phyloP scores from a whole-genome alignment of 2,113 vertebrate species.

The Ophiodon elongatus region DNA sequence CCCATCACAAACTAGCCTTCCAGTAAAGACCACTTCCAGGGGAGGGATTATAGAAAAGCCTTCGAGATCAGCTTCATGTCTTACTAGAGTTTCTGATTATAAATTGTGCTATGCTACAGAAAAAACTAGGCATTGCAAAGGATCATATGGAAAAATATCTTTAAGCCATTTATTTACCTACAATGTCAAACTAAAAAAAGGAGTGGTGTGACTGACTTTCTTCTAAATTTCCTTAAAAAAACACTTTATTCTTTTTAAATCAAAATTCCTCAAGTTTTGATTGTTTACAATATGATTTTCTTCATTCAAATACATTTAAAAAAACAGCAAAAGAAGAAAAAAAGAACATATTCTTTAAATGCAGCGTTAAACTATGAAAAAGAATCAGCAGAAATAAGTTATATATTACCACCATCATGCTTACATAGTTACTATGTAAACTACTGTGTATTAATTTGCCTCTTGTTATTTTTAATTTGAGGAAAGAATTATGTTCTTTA shows the following conservation, averaged over 20 bases:
- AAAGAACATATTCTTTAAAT: background rate
- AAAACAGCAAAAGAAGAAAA: background rate
- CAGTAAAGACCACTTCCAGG: constrained; percentile 84
- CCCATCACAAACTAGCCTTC: constrained; percentile 85
- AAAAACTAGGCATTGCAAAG: constrained; percentile 56
- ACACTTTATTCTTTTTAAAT: background rate
- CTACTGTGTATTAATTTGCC: constrained; percentile 41
- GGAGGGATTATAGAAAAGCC: constrained; percentile 86
- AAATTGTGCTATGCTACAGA: constrained; percentile 77
- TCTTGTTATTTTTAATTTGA: constrained; percentile 54
- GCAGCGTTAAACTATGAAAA: background rate
- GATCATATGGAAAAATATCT: constrained; percentile 71
- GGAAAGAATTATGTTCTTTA: constrained; percentile 17
- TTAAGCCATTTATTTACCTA: constrained; percentile 72
- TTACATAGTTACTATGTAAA: constrained; percentile 12
- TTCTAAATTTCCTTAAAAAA: constrained; percentile 12
- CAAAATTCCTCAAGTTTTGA: background rate
- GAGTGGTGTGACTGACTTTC: constrained; percentile 5
- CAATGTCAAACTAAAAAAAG: constrained; percentile 64
- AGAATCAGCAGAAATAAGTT: constrained; percentile 4
- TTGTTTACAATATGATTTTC: background rate
- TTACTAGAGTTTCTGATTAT: constrained; percentile 83
- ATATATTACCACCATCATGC: background rate
- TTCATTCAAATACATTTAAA: constrained; percentile 7
- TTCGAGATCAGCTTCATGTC: constrained; percentile 84